Evolutionary conservation across 2,113 vertebrate genomes (phyloP).

Genomic region (Cottus gobio): DNA sequence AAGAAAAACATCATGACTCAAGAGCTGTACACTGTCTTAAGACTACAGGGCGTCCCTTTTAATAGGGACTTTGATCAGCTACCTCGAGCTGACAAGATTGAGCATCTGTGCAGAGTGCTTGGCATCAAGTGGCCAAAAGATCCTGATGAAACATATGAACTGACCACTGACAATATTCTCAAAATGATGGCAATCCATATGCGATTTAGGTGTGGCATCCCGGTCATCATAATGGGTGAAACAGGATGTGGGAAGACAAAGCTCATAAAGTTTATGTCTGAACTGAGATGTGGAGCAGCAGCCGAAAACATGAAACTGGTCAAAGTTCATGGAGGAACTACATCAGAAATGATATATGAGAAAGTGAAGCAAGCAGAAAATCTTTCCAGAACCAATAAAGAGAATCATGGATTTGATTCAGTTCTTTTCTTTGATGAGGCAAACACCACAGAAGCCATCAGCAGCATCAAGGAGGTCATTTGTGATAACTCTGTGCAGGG

Average conservation of each 20-base stretch:
- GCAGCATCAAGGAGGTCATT: conserved; percentile 89
- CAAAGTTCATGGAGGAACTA: conserved; percentile 91
- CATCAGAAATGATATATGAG: conserved; percentile 81
- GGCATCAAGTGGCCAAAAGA: conserved; percentile 83
- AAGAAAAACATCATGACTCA: conserved; percentile 81
- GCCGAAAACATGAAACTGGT: conserved; percentile 88
- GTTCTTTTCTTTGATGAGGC: conserved; percentile 93
- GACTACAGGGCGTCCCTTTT: conserved; percentile 86
- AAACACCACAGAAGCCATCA: conserved; percentile 90
- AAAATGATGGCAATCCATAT: conserved; percentile 93
- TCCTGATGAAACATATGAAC: conserved; percentile 88
- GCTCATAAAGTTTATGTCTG: conserved; percentile 88
- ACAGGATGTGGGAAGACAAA: conserved; percentile 92
- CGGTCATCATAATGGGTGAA: conserved; percentile 93
- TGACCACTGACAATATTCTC: conserved; percentile 90
- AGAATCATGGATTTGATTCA: conserved; percentile 79
- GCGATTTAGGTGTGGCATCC: conserved; percentile 91
- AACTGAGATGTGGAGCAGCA: conserved; percentile 67
- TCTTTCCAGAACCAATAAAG: conserved; percentile 79
- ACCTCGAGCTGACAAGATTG: conserved; percentile 84
- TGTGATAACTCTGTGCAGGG: conserved; percentile 87
- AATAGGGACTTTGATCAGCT: conserved; percentile 85
- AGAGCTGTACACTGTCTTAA: conserved; percentile 78
- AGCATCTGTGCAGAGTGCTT: conserved; percentile 83
- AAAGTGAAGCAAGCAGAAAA: conserved; percentile 84